These are phyloP conservation scores for Drosophila sechellia DNA, from an alignment of 1,140 invertebrate genomes.

Conservation along the genomic window DNA sequence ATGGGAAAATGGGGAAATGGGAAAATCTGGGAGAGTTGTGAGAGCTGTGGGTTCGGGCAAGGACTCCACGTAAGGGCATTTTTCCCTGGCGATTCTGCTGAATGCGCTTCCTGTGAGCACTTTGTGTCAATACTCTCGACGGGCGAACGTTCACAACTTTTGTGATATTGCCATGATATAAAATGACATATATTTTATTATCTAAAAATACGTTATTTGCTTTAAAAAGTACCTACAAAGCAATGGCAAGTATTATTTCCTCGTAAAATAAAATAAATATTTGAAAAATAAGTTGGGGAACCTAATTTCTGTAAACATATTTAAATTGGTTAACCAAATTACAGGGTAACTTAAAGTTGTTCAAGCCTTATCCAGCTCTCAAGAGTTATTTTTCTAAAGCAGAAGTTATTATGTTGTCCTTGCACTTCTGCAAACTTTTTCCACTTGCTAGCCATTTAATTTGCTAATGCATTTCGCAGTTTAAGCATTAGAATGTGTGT, in stretches of 20 bases:
- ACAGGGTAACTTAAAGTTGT: background rate
- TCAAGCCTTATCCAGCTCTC: too few species aligned
- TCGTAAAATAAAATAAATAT: too few species aligned
- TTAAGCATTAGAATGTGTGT: background rate
- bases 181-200: background rate
- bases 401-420: background rate
- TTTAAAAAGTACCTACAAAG: too few species aligned
- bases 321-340: background rate
- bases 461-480: constrained; percentile 46
- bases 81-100: constrained; percentile 11
- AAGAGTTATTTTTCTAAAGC: background rate
- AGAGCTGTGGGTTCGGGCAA: constrained; percentile 1
- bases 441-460: constrained; percentile 26
- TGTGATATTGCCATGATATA: background rate
- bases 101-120: constrained; percentile 24
- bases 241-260: too few species aligned
- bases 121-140: background rate
- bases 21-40: constrained; percentile 3
- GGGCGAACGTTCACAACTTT: background rate
- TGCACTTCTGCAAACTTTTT: background rate
- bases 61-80: constrained; percentile 12
- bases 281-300: too few species aligned
- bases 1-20: background rate
- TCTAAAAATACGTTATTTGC: too few species aligned
- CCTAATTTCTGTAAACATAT: background rate